Evolutionary conservation across 2,888 invertebrate genomes (phyloP), one percentile per base, ranked within the genome.

Genomic region (Bellardia bayeri): DNA sequence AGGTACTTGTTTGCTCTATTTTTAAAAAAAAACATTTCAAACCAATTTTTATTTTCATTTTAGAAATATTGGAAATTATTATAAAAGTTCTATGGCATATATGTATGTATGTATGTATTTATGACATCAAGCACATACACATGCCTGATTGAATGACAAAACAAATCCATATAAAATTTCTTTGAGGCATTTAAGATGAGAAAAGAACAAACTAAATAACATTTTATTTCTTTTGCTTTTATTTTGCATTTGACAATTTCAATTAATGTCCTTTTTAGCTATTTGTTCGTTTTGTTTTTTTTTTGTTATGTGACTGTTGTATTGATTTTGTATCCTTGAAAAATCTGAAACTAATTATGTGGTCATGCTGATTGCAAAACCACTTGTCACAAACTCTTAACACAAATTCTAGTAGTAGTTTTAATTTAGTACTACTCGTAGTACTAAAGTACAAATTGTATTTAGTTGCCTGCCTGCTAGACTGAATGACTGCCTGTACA

Each of bases 321-420:
- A 72, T 85, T 78, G 81, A 86, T 75, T 83, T 33, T 45, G 54
- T 61, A 79, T 69, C 87, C 87, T 87, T 87, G 87, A 87, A 81
- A 42, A 87, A 75, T 79, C 69, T 51, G 68, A 71, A 82, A 87
- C 69, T 87, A 82, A 85, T 87, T 87, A 80, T 87, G 79, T 87
- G 85, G 87, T 87, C 74, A 82, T 82, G 75, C 85, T 79, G 87
- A 87, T 85, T 79, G 82, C 69, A 82, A 85, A 85, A 69, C 54
- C 56, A 79, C 82, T 85, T 84, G 87, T 78, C 83, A 74, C 75
- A 85, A 72, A 54, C 74, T 68, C 69, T 85, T 75, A 63, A 16
- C 37, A 75, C 45, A 75, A 69, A 40, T 37, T 45, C 33, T 66
- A 42, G 42, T 51, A 37, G 16, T 63, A 3, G 23, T 51, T 11